Percentiles rank a stretch among this genome's conserved stretches.
Conservation (phyloP, 2,888 invertebrate species). For the Charanyca ferruginea region DNA sequence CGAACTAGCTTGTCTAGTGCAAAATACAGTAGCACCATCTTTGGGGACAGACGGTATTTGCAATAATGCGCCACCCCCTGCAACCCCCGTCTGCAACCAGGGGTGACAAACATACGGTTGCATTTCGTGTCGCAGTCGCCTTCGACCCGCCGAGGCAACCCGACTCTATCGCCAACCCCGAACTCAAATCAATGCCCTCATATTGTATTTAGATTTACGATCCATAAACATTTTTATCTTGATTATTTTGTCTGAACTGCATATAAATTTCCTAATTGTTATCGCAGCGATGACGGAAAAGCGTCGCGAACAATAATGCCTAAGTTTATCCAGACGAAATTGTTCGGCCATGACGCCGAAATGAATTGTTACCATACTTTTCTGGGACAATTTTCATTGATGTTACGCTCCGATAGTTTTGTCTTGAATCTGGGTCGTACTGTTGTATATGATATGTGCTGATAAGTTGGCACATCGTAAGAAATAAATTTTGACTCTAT, state of each 20-base stretch:
- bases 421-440: constrained; percentile 56
- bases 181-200: constrained; percentile 17
- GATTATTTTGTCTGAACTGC: constrained; percentile 57
- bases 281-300: constrained; percentile 43
- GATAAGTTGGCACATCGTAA: constrained; percentile 42
- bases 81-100: constrained; percentile 77
- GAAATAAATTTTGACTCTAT: constrained; percentile 47
- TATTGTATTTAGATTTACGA: constrained; percentile 42
- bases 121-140: constrained; percentile 70
- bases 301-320: constrained; percentile 40
- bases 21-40: constrained; percentile 89
- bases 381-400: constrained; percentile 58
- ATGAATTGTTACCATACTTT: constrained; percentile 62
- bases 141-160: constrained; percentile 43
- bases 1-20: constrained; percentile 82
- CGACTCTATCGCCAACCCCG: constrained; percentile 37
- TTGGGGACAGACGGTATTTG: constrained; percentile 80
- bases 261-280: constrained; percentile 57
- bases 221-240: constrained; percentile 45
- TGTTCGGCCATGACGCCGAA: constrained; percentile 47
- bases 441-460: constrained; percentile 53
- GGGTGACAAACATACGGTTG: constrained; percentile 75
- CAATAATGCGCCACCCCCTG: constrained; percentile 84
- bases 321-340: constrained; percentile 48
- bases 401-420: constrained; percentile 50